Base-by-base conservation (phyloP, 1,140 invertebrate genomes). In the Drosophila nasuta region DNA sequence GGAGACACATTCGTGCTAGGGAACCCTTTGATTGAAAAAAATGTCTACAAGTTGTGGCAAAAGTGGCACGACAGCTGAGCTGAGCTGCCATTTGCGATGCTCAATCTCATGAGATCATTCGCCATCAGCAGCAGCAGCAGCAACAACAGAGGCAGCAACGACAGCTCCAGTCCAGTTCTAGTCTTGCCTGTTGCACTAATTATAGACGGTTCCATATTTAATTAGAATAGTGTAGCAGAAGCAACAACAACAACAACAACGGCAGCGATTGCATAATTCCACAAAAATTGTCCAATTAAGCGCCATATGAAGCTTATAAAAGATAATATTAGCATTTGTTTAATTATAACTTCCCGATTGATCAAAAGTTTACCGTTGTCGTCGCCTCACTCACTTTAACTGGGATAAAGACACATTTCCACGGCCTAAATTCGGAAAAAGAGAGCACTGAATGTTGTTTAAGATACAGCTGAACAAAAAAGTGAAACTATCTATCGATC, bases 11-110 rank as follows among this genome's bases (percentile, higher is more conserved):
- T 68, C 71, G 65, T 74, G 65, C 71, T 11, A 52, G 49, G 49
- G 20, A 74, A 56, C 64, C 56, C 64, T 69, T 74, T 69, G 54
- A 69, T 74, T 69, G 56, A 52, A 73, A 49, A 60, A 69, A 68
- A 60, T 57, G 48, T 60, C 25, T 35, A 51, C 64, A 67, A 38
- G n/a, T 57, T 52, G 17, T 20, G 49, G 49, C 49, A 52, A 52
- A 25, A 52, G 49, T 56, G 30, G 43, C 65, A 62, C 58, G 72
- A 56, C 65, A 63, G 46, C 57, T 51, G 17, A 63, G 46, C 57
- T 51, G 17, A 66, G 62, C 51, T 56, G 51, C 63, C 25, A 56
- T 30, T 56, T 52, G 64, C 54, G 62, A 38, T 41, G 48, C 35
- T 63, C 68, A 65, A 72, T 73, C 71, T 68, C 48, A 56, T 68